Conservation (phyloP, 2,797 vertebrate genomes). For the Gymnothorax reevesii region DNA sequence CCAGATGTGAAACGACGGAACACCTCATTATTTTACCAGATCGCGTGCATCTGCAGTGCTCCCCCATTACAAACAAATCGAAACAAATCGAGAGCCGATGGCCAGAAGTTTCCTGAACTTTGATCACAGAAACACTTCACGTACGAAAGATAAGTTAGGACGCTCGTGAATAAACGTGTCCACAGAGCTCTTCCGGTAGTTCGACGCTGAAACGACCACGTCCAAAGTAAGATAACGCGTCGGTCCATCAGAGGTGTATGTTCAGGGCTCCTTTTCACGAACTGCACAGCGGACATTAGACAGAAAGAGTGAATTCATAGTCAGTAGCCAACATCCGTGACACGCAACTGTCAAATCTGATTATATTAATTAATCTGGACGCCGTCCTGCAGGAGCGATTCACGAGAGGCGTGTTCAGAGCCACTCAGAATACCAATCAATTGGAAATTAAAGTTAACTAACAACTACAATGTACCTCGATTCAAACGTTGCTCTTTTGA, state of each 20-base stretch:
- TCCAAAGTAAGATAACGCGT: background rate
- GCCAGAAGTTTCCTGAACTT: background rate
- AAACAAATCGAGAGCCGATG: background rate
- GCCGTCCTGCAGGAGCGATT: background rate
- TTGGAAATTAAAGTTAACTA: background rate
- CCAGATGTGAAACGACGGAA: no score
- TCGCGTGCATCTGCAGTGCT: background rate
- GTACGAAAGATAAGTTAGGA: background rate
- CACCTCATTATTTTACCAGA: background rate
- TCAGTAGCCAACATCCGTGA: background rate
- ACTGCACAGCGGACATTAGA: background rate
- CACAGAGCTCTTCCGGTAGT: background rate
- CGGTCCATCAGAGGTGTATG: background rate
- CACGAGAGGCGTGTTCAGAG: background rate
- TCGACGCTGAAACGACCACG: background rate
- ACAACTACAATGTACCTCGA: background rate
- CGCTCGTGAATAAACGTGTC: background rate
- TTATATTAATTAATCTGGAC: background rate
- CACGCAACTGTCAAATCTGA: slow-evolving; percentile 13
- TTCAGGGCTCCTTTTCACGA: background rate
- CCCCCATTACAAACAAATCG: background rate
- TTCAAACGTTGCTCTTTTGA: background rate
- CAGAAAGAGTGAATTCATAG: background rate
- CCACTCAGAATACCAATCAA: background rate
- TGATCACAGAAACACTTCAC: background rate